phyloP scores from a whole-genome alignment of 1,140 invertebrate species.

The Asobara japonica region DNA sequence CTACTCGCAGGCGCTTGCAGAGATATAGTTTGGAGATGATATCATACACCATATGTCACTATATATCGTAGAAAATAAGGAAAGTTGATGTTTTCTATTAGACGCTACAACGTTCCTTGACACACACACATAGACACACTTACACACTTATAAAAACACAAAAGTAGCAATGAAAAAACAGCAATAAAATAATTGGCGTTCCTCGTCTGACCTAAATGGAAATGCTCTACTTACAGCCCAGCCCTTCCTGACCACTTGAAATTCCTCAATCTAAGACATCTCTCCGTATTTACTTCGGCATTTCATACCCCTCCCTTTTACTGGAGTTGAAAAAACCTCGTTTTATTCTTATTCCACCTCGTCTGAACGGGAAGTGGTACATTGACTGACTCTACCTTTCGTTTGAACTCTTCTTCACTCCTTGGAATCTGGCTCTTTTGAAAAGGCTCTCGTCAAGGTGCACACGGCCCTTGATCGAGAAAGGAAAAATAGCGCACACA shows the following conservation, averaged over 20 bases:
- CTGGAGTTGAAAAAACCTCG: not conserved
- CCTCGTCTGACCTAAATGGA: not conserved
- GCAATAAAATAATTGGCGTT: not conserved
- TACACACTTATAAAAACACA: no score
- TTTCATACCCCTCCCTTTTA: not conserved
- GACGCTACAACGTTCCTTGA: no score
- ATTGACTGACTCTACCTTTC: not conserved
- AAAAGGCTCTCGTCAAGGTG: slow-evolving; percentile 3
- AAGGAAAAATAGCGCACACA: not conserved
- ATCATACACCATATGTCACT: no score
- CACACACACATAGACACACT: no score
- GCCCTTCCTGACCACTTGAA: not conserved
- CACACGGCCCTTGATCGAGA: not conserved
- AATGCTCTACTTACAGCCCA: not conserved
- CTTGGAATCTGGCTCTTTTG: slow-evolving; percentile 6
- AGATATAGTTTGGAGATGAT: no score
- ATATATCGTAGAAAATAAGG: no score
- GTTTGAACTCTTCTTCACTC: slow-evolving; percentile 2
- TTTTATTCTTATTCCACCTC: slow-evolving; percentile 3
- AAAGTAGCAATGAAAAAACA: not conserved
- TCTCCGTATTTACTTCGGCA: not conserved
- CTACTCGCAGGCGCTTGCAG: no score
- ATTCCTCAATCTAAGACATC: not conserved
- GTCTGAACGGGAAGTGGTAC: not conserved
- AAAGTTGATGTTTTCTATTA: no score